Evolutionary conservation across 2,113 vertebrate species (phyloP).

Genomic region (Malurus alboscapulatus): DNA sequence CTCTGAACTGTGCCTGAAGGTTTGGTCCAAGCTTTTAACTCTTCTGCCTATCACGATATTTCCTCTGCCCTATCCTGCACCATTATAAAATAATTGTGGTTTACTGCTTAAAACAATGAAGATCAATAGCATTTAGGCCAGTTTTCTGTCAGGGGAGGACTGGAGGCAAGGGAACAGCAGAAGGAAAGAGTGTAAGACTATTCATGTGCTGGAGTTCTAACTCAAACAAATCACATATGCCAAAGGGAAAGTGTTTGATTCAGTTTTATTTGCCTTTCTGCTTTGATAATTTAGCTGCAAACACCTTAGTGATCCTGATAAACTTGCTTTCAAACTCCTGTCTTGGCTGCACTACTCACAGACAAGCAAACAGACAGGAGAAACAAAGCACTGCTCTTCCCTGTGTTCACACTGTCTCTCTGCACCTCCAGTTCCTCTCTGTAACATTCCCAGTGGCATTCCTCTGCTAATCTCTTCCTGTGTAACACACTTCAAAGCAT

Average conservation of each 20-base stretch:
- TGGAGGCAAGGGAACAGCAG: neutral
- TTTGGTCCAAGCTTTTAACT: neutral
- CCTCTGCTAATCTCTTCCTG: neutral
- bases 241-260: neutral
- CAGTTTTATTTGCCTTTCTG: neutral
- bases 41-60: neutral
- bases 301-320: neutral
- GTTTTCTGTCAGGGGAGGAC: neutral
- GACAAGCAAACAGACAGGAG: neutral
- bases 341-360: neutral
- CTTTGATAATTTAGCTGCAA: neutral
- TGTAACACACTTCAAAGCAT: neutral
- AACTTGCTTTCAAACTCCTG: neutral
- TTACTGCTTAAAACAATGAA: neutral
- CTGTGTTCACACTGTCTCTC: neutral
- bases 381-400: neutral
- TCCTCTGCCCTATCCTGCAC: neutral
- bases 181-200: neutral
- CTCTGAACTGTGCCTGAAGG: neutral
- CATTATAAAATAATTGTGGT: neutral
- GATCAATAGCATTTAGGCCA: neutral
- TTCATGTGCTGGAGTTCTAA: neutral
- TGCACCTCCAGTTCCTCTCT: neutral
- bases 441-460: rapidly evolving
- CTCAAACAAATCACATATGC: neutral